Evolutionary conservation across 2,797 vertebrate genomes (phyloP).

Genomic region (Emys orbicularis): DNA sequence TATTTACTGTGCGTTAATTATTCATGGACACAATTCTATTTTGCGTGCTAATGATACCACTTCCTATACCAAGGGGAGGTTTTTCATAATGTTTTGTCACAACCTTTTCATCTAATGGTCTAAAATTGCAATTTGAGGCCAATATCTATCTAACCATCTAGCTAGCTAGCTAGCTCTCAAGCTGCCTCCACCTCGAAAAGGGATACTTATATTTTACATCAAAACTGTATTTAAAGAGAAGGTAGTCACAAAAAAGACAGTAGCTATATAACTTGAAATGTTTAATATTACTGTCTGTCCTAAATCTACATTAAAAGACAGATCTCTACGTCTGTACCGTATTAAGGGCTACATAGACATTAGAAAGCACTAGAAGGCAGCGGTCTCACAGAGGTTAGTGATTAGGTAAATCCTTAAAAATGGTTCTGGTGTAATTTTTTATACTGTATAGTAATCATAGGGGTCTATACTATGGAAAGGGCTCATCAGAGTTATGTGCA

Average conservation of each 20-base stretch:
- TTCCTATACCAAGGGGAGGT: constrained; percentile 60
- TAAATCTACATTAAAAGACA: constrained; percentile 32
- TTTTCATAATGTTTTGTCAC: constrained; percentile 9
- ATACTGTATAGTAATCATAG: neutral
- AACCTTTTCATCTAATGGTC: constrained; percentile 58
- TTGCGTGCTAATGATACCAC: constrained; percentile 37
- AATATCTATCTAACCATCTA: neutral
- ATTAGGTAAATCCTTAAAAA: constrained; percentile 48
- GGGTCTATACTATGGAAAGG: constrained; percentile 13
- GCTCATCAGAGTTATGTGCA: constrained; percentile 22
- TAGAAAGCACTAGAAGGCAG: neutral
- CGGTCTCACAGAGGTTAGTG: constrained; percentile 1
- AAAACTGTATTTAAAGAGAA: constrained; percentile 35
- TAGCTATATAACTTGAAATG: neutral
- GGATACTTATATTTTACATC: neutral
- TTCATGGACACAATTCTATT: constrained; percentile 62
- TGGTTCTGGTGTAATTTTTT: constrained; percentile 57
- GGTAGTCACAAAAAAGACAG: neutral
- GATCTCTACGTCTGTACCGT: neutral
- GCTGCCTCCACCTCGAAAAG: neutral
- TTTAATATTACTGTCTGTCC: neutral
- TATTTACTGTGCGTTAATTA: constrained; percentile 72
- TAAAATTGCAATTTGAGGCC: constrained; percentile 48
- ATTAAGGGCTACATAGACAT: constrained; percentile 3
- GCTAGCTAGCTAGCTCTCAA: constrained; percentile 10